Conservation (phyloP, 2,888 invertebrate species). For the Thelaira solivaga region DNA sequence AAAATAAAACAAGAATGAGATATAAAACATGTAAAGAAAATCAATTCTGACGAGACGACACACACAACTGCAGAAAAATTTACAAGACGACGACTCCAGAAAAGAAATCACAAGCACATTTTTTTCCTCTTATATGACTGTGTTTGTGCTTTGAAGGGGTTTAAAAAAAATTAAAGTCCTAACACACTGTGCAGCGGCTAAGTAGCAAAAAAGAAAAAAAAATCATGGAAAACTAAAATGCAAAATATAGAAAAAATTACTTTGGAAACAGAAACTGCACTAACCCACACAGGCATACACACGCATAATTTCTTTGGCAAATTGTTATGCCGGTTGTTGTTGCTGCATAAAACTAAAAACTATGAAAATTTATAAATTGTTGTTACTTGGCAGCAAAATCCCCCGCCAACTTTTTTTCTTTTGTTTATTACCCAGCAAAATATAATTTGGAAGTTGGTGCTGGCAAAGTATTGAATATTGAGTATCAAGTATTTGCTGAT, state of each 20-base stretch:
- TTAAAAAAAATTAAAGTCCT: constrained; percentile 18
- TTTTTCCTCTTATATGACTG: not conserved
- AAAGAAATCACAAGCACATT: not conserved
- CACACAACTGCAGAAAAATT: constrained; percentile 35
- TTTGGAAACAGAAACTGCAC: not conserved
- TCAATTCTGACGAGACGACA: constrained; percentile 49
- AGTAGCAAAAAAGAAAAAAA: not conserved
- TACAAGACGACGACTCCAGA: constrained; percentile 17
- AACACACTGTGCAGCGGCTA: not conserved
- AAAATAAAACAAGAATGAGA: constrained; percentile 2
- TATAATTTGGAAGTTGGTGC: no score
- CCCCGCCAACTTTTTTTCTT: not conserved
- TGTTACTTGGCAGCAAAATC: not conserved
- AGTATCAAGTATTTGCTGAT: no score
- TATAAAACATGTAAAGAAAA: constrained; percentile 46
- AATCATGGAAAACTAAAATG: constrained; percentile 6
- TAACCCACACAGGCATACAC: not conserved
- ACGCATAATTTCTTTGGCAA: constrained; percentile 21
- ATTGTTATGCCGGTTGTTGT: constrained; percentile 57
- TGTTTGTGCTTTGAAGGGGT: constrained; percentile 18
- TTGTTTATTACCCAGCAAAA: no score
- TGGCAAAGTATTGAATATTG: no score
- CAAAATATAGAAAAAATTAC: constrained; percentile 3
- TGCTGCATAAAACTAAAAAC: constrained; percentile 14
- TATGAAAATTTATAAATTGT: constrained; percentile 14